A percentile compares a stretch with the other conserved stretches of the same genome.
Evolutionary conservation across 2,113 vertebrate species (phyloP).

Genomic region (Suricata suricatta): DNA sequence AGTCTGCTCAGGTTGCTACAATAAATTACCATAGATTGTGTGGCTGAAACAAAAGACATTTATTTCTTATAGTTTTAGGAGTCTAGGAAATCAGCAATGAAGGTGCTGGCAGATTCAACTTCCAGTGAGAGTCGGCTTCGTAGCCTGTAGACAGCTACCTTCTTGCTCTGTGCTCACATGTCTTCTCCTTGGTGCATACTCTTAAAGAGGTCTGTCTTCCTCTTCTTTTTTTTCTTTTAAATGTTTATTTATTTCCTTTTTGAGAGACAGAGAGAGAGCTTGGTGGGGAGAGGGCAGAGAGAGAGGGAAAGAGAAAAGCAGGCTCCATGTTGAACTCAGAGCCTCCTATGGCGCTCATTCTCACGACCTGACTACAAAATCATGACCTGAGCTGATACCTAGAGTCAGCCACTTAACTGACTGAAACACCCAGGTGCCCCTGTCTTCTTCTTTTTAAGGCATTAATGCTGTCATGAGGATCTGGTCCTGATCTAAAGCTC

Average conservation of each 20-base stretch:
- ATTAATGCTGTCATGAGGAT: neutral
- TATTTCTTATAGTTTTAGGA: neutral
- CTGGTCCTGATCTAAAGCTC: neutral
- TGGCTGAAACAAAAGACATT: neutral
- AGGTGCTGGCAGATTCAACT: neutral
- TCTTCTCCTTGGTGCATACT: neutral
- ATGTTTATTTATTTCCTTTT: too few relatives aligned
- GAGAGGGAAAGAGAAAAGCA: too few relatives aligned
- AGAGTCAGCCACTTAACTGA: too few relatives aligned
- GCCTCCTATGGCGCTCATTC: too few relatives aligned
- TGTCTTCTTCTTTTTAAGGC: neutral
- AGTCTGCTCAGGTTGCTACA: neutral
- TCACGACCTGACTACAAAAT: too few relatives aligned
- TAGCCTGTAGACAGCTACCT: neutral
- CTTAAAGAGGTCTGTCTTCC: neutral
- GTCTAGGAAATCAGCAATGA: neutral
- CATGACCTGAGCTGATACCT: too few relatives aligned
- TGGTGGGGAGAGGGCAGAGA: too few relatives aligned
- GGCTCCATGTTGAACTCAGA: too few relatives aligned
- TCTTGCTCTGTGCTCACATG: neutral
- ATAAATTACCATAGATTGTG: neutral
- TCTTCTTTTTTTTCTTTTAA: neutral
- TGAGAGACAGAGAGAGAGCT: too few relatives aligned
- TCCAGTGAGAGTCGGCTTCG: neutral
- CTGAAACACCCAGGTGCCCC: neutral